Base-by-base conservation (phyloP, 2,888 invertebrate species). In the Micropterix aruncella region DNA sequence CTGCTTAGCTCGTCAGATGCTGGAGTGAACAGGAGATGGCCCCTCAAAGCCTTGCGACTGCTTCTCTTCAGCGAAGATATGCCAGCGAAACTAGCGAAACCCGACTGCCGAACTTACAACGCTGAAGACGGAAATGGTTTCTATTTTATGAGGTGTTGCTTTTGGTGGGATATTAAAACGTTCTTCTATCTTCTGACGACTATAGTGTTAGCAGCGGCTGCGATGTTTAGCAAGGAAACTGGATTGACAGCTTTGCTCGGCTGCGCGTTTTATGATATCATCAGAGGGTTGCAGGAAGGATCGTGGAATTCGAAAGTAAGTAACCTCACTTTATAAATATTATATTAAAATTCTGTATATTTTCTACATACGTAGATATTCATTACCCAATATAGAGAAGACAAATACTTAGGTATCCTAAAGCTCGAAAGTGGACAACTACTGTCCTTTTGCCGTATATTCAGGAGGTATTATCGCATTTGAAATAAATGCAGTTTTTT, bases 151-250 rank as follows among this genome's bases (percentile, higher is more conserved):
- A 5, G 63, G 62, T 62, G 63, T 55, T 55, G 63, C 63, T 63
- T 63, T 58, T 42, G 65, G 64, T 65, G 66, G 71, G 66, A 59
- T 59, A 65, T 52, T 55, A 65, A 57, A 66, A 65, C 60, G 69
- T 69, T 70, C 43, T 54, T 75, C 52, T 81, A 77, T 53, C 66
- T 88, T 55, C 67, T 72, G 44, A 65, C 75, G 50, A 74, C 78
- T 49, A 62, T 80, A 53, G 52, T 79, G 60, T 64, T 84, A 50
- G 83, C 90, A 36, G 70, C 81, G 39, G 82, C 85, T 40, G 89
- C 91, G 51, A 85, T 94, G 68, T 74, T 96, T 53, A 90, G 91
- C 70, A 96, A 95, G 70, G 96, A 96, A 68, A 93, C 93, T 43
- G 95, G 94, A 44, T 80, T 95, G 57, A 92, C 92, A 52, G 91